Evolutionary conservation across 2,797 vertebrate genomes (phyloP), one percentile per base, ranked within the genome.

Genomic region (Coccyzus lansbergi): DNA sequence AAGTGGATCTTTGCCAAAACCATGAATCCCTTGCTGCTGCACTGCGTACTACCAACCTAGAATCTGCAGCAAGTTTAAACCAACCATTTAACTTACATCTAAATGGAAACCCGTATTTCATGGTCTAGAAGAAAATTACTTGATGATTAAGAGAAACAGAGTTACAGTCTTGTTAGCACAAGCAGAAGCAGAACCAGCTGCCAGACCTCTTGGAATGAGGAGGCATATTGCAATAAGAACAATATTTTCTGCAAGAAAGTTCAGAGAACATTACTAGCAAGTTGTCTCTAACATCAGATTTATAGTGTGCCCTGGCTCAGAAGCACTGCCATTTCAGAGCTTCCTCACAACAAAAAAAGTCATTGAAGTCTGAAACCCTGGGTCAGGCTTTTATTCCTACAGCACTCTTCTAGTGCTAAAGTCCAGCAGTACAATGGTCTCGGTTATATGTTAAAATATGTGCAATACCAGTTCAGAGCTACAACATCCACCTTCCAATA

Each of bases 281-380:
- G 55, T 56, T 92, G 51, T 76, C 51, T 91, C 51, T 60, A 90
- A 49, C 31, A 28, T 91, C 55, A 89, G 63, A 91, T 91, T 93
- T 94, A 93, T 52, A 83, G 62, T 79, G 85, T 1, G 8, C 51
- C 48, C 86, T 95, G 93, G 86, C 92, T 94, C 82, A 89, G 58
- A 93, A 93, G 24, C 42, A 81, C 51, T 85, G 79, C 51, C 65
- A 91, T 91, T 93, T 95, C 72, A 76, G 67, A 89, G 69, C 91
- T 91, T 94, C 65, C 62, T 93, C 4, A 3, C 62, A 83, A 65
- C 42, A 88, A 86, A 94, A 92, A 29, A 38, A 76, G 51, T 71
- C 95, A 89, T 79, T 90, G 76, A 78, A 86, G 33, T 26, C 49
- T 62, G 42, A 92, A 94, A 85, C 34, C 26, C 44, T 67, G 28